A percentile compares a stretch with the other conserved stretches of the same genome.
phyloP scores from a whole-genome alignment of 2,113 vertebrate species.

The Xiphorhynchus elegans region DNA sequence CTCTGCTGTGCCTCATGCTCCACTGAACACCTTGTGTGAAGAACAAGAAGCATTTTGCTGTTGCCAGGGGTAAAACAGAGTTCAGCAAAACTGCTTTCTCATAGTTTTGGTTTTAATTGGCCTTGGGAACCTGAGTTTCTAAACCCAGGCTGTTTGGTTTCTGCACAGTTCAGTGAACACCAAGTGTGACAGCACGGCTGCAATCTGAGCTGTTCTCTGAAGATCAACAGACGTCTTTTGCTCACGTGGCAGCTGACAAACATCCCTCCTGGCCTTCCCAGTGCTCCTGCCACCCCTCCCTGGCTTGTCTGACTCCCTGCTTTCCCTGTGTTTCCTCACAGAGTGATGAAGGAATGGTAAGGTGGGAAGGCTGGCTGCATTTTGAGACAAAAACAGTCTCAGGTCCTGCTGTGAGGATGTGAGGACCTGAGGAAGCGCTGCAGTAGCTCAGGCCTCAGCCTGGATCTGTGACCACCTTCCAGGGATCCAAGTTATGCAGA shows the following conservation, averaged over 20 bases:
- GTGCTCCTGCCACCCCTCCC: background rate
- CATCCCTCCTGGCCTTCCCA: background rate
- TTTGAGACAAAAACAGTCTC: background rate
- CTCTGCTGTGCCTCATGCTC: accelerated
- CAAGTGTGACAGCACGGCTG: background rate
- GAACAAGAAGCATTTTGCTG: background rate
- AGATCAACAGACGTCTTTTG: background rate
- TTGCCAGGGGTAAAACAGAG: accelerated
- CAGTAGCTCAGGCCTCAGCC: background rate
- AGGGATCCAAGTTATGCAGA: background rate
- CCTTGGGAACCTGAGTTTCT: background rate
- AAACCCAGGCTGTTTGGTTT: background rate
- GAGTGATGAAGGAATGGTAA: accelerated
- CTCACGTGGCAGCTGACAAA: background rate
- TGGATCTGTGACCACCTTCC: background rate
- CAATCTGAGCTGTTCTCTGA: background rate
- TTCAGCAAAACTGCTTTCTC: background rate
- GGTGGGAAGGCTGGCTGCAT: background rate
- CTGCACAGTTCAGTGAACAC: background rate
- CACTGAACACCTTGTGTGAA: accelerated
- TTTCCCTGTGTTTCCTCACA: background rate
- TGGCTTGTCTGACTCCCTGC: background rate
- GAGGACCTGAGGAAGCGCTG: background rate
- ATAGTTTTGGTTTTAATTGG: background rate
- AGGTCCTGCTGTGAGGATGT: accelerated